Evolutionary conservation across 2,113 vertebrate genomes (phyloP).

Genomic region (Vulpes ferrilata): DNA sequence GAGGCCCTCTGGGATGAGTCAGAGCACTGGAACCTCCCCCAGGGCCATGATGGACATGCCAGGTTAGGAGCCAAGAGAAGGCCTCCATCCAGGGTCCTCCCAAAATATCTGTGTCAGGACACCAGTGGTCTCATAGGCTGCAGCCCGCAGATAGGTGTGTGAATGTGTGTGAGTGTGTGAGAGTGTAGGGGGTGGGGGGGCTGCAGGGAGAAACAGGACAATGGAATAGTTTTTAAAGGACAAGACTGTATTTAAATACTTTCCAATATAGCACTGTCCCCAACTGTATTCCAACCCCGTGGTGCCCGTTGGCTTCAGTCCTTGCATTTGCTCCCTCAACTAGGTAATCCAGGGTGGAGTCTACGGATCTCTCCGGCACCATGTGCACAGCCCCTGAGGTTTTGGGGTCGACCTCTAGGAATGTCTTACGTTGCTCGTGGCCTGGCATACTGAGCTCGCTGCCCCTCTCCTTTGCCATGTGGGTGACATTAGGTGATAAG

Average conservation of each 20-base stretch:
- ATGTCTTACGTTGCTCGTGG: background rate
- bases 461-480: background rate
- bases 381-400: background rate
- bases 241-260: background rate
- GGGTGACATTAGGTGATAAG: background rate
- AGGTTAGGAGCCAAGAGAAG: background rate
- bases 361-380: background rate
- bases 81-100: background rate
- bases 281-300: background rate
- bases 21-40: fast-evolving
- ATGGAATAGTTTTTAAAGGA: background rate
- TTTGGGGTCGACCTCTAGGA: background rate
- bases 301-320: background rate
- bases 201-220: too few relatives aligned
- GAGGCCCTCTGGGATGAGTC: background rate
- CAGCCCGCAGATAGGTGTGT: too few relatives aligned
- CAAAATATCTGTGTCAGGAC: background rate
- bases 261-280: too few relatives aligned
- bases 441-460: background rate
- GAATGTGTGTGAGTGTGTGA: background rate
- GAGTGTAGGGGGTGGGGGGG: background rate
- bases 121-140: background rate
- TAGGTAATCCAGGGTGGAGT: background rate
- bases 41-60: fast-evolving
- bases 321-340: background rate